A percentile compares a stretch with the other conserved stretches of the same genome.
phyloP scores from a whole-genome alignment of 1,140 invertebrate species.

The Euschistus heros region DNA sequence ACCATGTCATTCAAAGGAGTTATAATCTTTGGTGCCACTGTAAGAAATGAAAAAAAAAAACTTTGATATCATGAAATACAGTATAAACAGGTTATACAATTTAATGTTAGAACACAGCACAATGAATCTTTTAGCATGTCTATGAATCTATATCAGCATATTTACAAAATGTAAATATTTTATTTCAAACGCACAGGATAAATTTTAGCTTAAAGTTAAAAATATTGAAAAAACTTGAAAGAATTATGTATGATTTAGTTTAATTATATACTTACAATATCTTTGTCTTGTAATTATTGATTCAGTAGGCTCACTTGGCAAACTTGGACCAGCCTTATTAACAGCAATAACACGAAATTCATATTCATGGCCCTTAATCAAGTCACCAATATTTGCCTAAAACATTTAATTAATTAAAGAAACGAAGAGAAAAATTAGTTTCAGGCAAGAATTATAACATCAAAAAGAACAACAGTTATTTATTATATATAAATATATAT shows the following conservation, averaged over 20 bases:
- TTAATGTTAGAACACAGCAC: neutral
- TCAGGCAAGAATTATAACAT: neutral
- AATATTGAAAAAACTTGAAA: too few relatives aligned
- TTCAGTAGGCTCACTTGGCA: constrained; percentile 88
- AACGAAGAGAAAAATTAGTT: neutral
- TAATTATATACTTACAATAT: constrained; percentile 48
- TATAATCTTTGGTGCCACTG: constrained; percentile 83
- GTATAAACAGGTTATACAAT: neutral
- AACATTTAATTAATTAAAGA: constrained; percentile 3
- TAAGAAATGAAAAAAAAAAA: constrained; percentile 28
- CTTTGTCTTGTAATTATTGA: constrained; percentile 75
- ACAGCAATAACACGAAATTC: constrained; percentile 92
- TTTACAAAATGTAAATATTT: too few relatives aligned
- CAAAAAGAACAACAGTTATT: too few relatives aligned
- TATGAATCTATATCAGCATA: neutral
- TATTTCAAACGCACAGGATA: too few relatives aligned
- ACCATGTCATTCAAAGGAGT: constrained; percentile 77
- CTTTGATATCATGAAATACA: neutral
- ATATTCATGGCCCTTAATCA: constrained; percentile 89
- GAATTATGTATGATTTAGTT: constrained; percentile 1
- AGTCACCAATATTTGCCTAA: constrained; percentile 67
- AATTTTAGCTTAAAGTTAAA: too few relatives aligned
- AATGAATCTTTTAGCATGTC: neutral
- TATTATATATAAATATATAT: too few relatives aligned
- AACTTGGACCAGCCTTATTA: constrained; percentile 90